These are phyloP conservation scores for Fulica atra DNA, from an alignment of 2,113 vertebrate species.

Conservation along the genomic window DNA sequence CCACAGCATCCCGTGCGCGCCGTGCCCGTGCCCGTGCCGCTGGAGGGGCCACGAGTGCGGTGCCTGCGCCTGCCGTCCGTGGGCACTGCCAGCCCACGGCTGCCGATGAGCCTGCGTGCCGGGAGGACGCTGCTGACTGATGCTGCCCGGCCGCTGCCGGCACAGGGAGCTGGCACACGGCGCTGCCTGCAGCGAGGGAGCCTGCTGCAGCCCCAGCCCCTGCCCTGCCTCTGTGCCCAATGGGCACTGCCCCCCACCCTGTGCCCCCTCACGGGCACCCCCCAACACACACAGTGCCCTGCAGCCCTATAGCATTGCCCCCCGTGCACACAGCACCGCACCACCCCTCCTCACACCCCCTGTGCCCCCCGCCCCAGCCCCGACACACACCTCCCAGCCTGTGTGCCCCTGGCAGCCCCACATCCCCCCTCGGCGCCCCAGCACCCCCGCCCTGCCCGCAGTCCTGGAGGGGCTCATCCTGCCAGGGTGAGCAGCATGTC, in stretches of 20 bases:
- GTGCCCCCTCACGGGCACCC: not conserved
- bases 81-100: not conserved
- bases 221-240: not conserved
- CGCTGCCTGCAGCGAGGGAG: not conserved
- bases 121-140: not conserved
- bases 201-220: fast-evolving
- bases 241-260: not conserved
- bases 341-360: not conserved
- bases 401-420: not conserved
- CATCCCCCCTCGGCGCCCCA: not conserved
- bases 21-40: fast-evolving
- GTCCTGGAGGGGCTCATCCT: not conserved
- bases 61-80: not conserved
- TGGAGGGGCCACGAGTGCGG: not conserved
- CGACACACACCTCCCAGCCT: no score
- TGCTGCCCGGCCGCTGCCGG: fast-evolving
- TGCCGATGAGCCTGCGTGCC: not conserved
- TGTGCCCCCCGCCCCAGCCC: no score
- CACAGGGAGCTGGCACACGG: not conserved
- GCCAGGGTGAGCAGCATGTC: not conserved
- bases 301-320: not conserved
- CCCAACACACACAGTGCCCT: not conserved
- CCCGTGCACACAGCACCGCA: no score
- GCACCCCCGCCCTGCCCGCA: not conserved
- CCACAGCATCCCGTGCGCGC: fast-evolving